These are phyloP conservation scores for Acromyrmex charruanus DNA, from an alignment of 1,140 invertebrate species.

Conservation along the genomic window DNA sequence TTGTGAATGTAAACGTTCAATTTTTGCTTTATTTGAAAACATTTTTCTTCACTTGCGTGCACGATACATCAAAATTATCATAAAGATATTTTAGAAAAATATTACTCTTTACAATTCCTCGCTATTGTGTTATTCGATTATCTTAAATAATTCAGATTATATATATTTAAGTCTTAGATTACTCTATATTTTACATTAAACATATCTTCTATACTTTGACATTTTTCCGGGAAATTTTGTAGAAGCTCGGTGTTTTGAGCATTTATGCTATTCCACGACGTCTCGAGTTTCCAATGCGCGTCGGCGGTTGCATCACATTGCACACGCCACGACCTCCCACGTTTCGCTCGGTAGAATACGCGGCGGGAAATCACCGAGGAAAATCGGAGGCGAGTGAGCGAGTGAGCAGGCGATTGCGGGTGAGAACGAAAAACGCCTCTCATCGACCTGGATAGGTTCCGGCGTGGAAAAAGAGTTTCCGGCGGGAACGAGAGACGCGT, in stretches of 20 bases:
- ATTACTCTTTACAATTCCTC: not conserved
- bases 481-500: conserved; percentile 30
- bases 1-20: not conserved
- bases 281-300: conserved; percentile 44
- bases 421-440: conserved; percentile 44
- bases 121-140: not conserved
- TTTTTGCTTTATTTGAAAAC: not conserved
- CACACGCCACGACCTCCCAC: conserved; percentile 57
- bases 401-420: conserved; percentile 32
- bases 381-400: conserved; percentile 56
- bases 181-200: not conserved
- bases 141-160: not conserved
- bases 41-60: too few species aligned
- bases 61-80: not conserved
- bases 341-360: conserved; percentile 18
- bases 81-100: not conserved
- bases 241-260: not conserved
- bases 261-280: not conserved
- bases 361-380: conserved; percentile 37
- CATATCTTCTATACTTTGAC: not conserved
- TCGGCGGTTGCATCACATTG: conserved; percentile 64
- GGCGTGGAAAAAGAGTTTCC: conserved; percentile 52
- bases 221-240: not conserved
- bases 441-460: conserved; percentile 63
- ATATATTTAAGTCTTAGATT: not conserved